A percentile compares a stretch with the other conserved stretches of the same genome.
These are phyloP conservation scores for Gallinago paraguaiae DNA, from an alignment of 2,113 vertebrate genomes.

Conservation along the genomic window DNA sequence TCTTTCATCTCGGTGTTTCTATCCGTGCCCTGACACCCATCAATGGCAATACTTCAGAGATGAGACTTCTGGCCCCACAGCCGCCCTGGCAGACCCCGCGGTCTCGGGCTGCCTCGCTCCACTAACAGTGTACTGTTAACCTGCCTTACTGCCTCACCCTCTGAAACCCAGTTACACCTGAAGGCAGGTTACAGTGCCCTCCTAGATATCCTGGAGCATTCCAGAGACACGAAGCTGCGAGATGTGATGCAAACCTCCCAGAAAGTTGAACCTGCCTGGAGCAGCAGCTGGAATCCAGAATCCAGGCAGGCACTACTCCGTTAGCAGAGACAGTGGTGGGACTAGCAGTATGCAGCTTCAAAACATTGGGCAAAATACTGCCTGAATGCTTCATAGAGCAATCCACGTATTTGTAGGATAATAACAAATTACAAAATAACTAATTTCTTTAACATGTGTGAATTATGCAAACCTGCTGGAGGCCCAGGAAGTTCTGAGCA, in stretches of 20 bases:
- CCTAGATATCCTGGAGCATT: not conserved
- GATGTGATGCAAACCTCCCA: not conserved
- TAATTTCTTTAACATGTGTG: fast-evolving
- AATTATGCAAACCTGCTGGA: not conserved
- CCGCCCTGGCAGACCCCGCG: not conserved
- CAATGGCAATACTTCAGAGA: fast-evolving
- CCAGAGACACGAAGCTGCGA: not conserved
- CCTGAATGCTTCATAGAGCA: not conserved
- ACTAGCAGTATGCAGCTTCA: fast-evolving
- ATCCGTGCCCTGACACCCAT: not conserved
- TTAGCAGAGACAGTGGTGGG: fast-evolving
- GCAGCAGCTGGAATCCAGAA: not conserved
- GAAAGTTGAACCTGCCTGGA: not conserved
- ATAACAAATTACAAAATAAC: not conserved
- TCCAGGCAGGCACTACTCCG: not conserved
- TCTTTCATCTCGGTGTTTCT: not conserved
- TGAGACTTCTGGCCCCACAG: not conserved
- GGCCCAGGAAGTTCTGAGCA: not conserved
- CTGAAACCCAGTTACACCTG: not conserved
- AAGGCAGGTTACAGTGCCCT: not conserved
- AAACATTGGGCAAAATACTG: not conserved
- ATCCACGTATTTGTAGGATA: not conserved
- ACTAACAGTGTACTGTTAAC: too few relatives aligned
- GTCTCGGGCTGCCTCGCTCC: not conserved
- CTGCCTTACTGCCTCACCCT: not conserved